Conservation (phyloP, 2,888 invertebrate species). For the Meteorus cinctellus region DNA sequence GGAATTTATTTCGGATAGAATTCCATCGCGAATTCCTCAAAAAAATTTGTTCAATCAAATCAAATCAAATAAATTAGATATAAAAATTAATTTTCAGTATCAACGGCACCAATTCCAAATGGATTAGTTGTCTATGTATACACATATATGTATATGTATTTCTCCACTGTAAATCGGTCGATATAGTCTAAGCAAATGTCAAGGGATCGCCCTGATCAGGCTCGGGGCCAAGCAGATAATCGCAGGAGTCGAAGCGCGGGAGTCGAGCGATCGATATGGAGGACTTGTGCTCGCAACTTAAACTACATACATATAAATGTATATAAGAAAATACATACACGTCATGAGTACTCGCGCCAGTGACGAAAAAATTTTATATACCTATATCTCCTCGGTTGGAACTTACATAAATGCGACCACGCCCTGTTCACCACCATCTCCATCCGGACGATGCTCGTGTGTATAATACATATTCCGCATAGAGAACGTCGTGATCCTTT, state of each 20-base stretch:
- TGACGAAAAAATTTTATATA: conserved; percentile 66
- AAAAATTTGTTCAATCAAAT: too few relatives aligned
- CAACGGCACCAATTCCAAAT: too few relatives aligned
- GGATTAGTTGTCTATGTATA: background rate
- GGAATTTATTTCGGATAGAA: too few relatives aligned
- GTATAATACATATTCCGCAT: conserved; percentile 27
- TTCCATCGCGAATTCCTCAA: too few relatives aligned
- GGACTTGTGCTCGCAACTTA: conserved; percentile 32
- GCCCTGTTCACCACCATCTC: conserved; percentile 63
- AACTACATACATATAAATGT: conserved; percentile 10
- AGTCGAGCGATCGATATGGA: conserved; percentile 55
- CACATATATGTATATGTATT: background rate
- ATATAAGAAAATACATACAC: background rate
- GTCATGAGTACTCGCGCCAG: conserved; percentile 47
- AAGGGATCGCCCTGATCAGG: conserved; percentile 58
- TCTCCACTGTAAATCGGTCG: background rate
- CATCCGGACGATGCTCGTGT: conserved; percentile 48
- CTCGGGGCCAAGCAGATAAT: conserved; percentile 57
- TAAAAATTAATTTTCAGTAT: too few relatives aligned
- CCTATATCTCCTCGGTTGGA: conserved; percentile 48
- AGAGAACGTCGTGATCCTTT: conserved; percentile 17
- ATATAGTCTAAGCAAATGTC: conserved; percentile 56
- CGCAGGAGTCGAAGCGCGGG: conserved; percentile 59
- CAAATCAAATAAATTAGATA: too few relatives aligned
- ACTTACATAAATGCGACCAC: conserved; percentile 72